Conservation (phyloP, 2,888 invertebrate species). For the Drosophila neotestacea region DNA sequence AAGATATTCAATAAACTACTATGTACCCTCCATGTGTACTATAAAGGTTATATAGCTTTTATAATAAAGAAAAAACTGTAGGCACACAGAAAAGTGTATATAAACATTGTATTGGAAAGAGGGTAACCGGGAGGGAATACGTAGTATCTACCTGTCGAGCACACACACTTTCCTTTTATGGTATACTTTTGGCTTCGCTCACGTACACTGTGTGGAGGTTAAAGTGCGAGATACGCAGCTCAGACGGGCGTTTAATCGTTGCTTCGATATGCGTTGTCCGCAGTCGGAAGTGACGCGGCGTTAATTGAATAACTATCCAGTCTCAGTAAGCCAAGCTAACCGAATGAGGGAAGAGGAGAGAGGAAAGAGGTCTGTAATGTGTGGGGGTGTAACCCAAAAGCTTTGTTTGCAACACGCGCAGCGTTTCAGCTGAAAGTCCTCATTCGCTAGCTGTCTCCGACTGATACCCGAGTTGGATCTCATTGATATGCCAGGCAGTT, state of each 20-base stretch:
- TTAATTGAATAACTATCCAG: slow-evolving; percentile 67
- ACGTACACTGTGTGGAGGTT: slow-evolving; percentile 49
- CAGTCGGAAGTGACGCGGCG: slow-evolving; percentile 65
- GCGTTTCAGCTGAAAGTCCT: slow-evolving; percentile 15
- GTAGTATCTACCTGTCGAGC: slow-evolving; percentile 9
- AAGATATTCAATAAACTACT: not conserved
- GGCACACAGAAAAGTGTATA: too few species aligned
- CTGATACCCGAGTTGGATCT: slow-evolving; percentile 40
- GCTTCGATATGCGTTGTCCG: slow-evolving; percentile 36
- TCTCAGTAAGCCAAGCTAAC: slow-evolving; percentile 15
- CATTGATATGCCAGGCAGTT: slow-evolving; percentile 71
- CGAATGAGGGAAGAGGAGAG: not conserved
- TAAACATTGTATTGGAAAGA: too few species aligned
- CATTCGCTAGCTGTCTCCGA: not conserved
- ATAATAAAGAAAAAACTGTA: too few species aligned
- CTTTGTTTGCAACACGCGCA: slow-evolving; percentile 35
- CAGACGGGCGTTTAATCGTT: slow-evolving; percentile 6
- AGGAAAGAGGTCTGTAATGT: not conserved
- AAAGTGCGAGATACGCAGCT: slow-evolving; percentile 58
- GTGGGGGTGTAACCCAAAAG: slow-evolving; percentile 35
- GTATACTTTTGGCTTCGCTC: slow-evolving; percentile 1
- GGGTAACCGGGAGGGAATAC: not conserved
- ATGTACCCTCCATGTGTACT: too few species aligned
- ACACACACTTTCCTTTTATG: not conserved
- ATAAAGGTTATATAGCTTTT: not conserved